phyloP scores from a whole-genome alignment of 2,888 invertebrate genomes.

The Sarcophaga caerulescens region DNA sequence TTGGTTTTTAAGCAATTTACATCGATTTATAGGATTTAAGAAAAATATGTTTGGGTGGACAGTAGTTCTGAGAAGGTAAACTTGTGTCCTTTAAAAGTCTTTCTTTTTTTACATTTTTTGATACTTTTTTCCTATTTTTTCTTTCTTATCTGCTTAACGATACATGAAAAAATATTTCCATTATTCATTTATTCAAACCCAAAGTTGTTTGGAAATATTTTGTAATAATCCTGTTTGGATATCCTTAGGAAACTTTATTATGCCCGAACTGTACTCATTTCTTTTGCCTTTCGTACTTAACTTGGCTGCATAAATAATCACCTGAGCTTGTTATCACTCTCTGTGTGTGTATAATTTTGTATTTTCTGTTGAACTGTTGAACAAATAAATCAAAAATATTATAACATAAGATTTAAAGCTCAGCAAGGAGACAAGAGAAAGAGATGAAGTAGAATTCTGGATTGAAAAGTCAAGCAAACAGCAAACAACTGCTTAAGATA shows the following conservation, averaged over 20 bases:
- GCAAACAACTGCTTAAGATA: constrained; percentile 20
- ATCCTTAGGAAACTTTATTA: neutral
- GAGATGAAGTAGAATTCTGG: neutral
- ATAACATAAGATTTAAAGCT: constrained; percentile 40
- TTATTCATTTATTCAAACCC: no score
- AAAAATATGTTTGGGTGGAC: no score
- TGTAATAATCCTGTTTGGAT: no score
- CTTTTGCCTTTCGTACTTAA: neutral
- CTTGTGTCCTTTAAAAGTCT: no score
- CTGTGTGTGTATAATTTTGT: neutral
- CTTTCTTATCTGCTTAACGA: no score
- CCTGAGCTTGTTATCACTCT: constrained; percentile 24
- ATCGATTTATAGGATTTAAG: no score
- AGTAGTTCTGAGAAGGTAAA: no score
- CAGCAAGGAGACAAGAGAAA: neutral
- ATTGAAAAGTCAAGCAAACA: neutral
- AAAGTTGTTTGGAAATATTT: no score
- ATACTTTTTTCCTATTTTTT: no score
- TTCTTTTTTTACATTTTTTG: no score
- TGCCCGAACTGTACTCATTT: neutral
- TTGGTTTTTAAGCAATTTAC: no score
- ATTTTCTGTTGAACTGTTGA: constrained; percentile 12
- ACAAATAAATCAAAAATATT: constrained; percentile 54
- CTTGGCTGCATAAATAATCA: constrained; percentile 35
- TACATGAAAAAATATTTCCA: no score